These are phyloP conservation scores for Leucophenga montana DNA, from an alignment of 2,888 invertebrate genomes.

Conservation along the genomic window DNA sequence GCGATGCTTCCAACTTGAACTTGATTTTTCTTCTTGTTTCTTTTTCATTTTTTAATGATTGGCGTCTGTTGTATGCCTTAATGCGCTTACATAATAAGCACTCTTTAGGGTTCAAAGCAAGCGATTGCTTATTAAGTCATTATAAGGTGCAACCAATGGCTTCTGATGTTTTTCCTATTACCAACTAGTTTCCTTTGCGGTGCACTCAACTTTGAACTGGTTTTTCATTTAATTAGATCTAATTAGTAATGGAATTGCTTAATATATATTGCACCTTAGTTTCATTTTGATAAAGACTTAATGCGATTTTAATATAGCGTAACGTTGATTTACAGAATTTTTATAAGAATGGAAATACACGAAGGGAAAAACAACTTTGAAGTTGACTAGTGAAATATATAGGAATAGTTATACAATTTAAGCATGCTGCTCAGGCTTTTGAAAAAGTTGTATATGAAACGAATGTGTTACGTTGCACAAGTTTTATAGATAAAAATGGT, in stretches of 20 bases:
- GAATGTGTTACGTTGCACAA: too few relatives aligned
- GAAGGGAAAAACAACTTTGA: too few relatives aligned
- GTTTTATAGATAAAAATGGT: too few relatives aligned
- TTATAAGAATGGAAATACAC: too few relatives aligned
- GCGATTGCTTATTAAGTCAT: slow-evolving; percentile 52
- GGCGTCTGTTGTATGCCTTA: slow-evolving; percentile 20
- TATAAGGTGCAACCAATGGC: slow-evolving; percentile 38
- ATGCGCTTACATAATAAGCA: slow-evolving; percentile 37
- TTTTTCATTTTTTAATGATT: too few relatives aligned
- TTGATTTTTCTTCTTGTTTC: slow-evolving; percentile 7
- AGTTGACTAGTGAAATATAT: too few relatives aligned
- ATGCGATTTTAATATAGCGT: too few relatives aligned
- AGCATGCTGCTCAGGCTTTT: too few relatives aligned
- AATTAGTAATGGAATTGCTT: slow-evolving; percentile 55
- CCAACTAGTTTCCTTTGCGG: not conserved
- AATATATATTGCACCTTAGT: slow-evolving; percentile 27
- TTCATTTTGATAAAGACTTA: slow-evolving; percentile 53
- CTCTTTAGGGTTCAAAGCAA: slow-evolving; percentile 1
- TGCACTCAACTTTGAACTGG: not conserved
- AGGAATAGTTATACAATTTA: too few relatives aligned
- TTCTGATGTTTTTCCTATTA: not conserved
- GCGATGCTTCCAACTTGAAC: slow-evolving; percentile 27
- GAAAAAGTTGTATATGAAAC: too few relatives aligned
- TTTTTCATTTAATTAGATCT: slow-evolving; percentile 24
- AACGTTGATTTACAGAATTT: too few relatives aligned